Evolutionary conservation across 2,888 invertebrate genomes (phyloP), one percentile per base, ranked within the genome.

Genomic region (Drosophila sordidapex): DNA sequence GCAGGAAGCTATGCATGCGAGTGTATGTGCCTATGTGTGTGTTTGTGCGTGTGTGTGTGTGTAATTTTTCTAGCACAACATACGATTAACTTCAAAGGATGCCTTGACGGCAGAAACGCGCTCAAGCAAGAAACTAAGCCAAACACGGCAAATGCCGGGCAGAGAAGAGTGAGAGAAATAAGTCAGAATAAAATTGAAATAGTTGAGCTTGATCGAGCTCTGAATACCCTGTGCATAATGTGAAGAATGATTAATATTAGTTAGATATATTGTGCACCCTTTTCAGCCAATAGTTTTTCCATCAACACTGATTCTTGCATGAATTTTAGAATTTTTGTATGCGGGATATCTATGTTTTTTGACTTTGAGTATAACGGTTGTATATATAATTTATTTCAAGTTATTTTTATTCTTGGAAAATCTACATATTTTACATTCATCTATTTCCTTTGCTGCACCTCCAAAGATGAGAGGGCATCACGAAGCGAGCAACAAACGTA

Each of bases 51-150:
- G 38, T 61, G 62, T 70, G 67, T 81, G 65, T 74, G 68, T 78
- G 60, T 69, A 67, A 76, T 73, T 82, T 81, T 76, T 82, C 69
- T 82, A 77, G 70, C 73, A 75, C 76, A 81, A 79, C 82, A 82
- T 80, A 78, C 85, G 85, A 90, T 87, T 90, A 87, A 90, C 87
- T 88, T 87, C 87, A 87, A 87, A 87, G 90, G 89, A 79, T 81
- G 83, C 86, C 86, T 86, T 88, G 89, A 86, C 79, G 89, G 83
- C 87, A 56, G 62, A 69, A 83, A 82, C 51, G 78, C 86, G 90
- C 90, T 89, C 88, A 87, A 77, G 83, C 87, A 85, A 79, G 77
- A 82, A 82, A 89, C 82, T 79, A 79, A 88, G 86, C 87, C 83
- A 88, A 87, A 82, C 76, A 79, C 67, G 57, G 67, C 58, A 57